Evolutionary conservation across 2,113 vertebrate genomes (phyloP).

Genomic region (Semicossyphus pulcher): DNA sequence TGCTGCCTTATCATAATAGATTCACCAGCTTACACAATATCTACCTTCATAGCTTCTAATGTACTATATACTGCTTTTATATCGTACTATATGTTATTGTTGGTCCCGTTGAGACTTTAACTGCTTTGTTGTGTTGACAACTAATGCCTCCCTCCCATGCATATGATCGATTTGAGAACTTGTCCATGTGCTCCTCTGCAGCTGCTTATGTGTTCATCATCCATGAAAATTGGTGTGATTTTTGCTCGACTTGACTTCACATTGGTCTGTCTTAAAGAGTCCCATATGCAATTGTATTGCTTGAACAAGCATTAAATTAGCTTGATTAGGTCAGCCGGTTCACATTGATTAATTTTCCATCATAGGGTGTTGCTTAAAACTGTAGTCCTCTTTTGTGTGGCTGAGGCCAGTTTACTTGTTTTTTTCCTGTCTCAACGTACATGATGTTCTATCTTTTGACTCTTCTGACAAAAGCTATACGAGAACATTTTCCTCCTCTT

Average conservation of each 20-base stretch:
- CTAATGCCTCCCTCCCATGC: background rate
- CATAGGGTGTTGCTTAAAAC: background rate
- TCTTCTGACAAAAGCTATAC: background rate
- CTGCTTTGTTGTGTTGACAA: too few species aligned
- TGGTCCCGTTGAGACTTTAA: too few species aligned
- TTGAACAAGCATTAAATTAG: background rate
- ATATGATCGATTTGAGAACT: background rate
- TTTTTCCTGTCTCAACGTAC: background rate
- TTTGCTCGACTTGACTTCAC: background rate
- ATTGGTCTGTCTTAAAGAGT: slow-evolving; percentile 8
- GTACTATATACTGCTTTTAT: background rate
- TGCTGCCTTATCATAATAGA: background rate
- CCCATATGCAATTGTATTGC: background rate
- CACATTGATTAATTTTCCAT: background rate
- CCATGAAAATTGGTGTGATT: background rate
- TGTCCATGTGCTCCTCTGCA: background rate
- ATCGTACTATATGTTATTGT: background rate
- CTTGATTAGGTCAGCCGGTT: background rate
- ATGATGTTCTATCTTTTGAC: background rate
- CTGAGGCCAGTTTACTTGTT: background rate
- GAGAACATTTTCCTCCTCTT: background rate
- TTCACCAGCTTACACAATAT: background rate
- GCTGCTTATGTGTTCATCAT: background rate
- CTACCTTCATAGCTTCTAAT: background rate
- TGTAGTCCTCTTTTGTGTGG: background rate